Percentiles rank a stretch among this genome's conserved stretches.
Conservation (phyloP, 1,140 invertebrate genomes). For the Halotydeus destructor region DNA sequence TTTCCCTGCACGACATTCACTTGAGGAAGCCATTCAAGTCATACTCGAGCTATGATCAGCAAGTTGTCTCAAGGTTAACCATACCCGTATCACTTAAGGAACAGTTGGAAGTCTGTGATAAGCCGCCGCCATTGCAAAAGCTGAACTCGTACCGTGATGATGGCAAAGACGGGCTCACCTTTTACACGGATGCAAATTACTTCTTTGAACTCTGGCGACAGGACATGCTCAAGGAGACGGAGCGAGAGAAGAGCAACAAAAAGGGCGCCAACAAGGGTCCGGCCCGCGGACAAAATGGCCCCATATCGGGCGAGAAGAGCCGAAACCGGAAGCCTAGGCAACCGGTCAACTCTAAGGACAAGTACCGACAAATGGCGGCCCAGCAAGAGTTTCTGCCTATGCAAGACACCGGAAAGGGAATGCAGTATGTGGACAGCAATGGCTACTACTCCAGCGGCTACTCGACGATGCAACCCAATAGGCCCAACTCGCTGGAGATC, state of each 20-base stretch:
- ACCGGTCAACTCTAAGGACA: slow-evolving; percentile 62
- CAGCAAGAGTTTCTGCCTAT: slow-evolving; percentile 6
- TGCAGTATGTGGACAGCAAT: not conserved
- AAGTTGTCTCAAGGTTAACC: slow-evolving; percentile 74
- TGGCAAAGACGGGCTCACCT: slow-evolving; percentile 90
- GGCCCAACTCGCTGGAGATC: not conserved
- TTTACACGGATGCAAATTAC: slow-evolving; percentile 95
- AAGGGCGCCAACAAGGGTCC: slow-evolving; percentile 19
- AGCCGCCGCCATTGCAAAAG: slow-evolving; percentile 78
- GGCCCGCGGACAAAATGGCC: not conserved
- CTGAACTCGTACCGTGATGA: slow-evolving; percentile 88
- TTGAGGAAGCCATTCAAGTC: slow-evolving; percentile 87
- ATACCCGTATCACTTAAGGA: slow-evolving; percentile 90
- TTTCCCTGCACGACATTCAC: slow-evolving; percentile 85
- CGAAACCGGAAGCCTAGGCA: slow-evolving; percentile 51
- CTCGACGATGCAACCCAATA: not conserved
- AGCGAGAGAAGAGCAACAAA: slow-evolving; percentile 46
- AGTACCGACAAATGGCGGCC: slow-evolving; percentile 55
- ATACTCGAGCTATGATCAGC: slow-evolving; percentile 75
- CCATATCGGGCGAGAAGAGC: not conserved
- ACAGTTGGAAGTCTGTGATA: slow-evolving; percentile 71
- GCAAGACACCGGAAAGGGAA: not conserved
- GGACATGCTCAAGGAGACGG: slow-evolving; percentile 90
- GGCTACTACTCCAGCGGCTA: not conserved
- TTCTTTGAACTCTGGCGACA: slow-evolving; percentile 96